Percentiles rank a stretch among this genome's conserved stretches.
Conservation (phyloP, 2,113 vertebrate genomes). For the Austrofundulus limnaeus region DNA sequence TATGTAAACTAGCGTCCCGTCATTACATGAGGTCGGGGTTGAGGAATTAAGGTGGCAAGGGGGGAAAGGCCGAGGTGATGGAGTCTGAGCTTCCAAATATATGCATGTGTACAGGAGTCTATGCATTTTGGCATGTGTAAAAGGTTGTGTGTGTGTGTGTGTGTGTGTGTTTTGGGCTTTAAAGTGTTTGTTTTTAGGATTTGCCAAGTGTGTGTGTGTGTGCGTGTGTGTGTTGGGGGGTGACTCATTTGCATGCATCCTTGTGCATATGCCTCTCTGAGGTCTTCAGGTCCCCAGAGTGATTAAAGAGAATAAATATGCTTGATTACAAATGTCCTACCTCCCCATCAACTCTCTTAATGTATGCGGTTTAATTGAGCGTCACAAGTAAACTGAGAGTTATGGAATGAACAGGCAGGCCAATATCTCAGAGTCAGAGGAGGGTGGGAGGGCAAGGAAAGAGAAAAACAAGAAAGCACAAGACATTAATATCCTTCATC, state of each 20-base stretch:
- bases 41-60: slow-evolving; percentile 54
- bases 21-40: slow-evolving; percentile 72
- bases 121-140: slow-evolving; percentile 7
- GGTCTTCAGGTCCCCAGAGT: slow-evolving; percentile 76
- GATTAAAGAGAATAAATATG: slow-evolving; percentile 82
- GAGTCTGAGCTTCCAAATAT: slow-evolving; percentile 65
- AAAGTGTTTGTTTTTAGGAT: slow-evolving; percentile 41
- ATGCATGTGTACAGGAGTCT: slow-evolving; percentile 27
- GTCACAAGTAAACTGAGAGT: slow-evolving; percentile 76
- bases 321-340: slow-evolving; percentile 81
- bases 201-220: neutral
- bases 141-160: slow-evolving; percentile 17
- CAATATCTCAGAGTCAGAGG: slow-evolving; percentile 68
- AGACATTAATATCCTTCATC: slow-evolving; percentile 38
- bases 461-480: neutral
- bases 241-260: slow-evolving; percentile 51
- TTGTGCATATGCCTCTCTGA: slow-evolving; percentile 51
- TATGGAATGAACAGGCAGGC: slow-evolving; percentile 74
- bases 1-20: slow-evolving; percentile 77
- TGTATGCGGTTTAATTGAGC: slow-evolving; percentile 84
- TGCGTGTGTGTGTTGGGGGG: slow-evolving; percentile 31
- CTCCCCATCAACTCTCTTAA: slow-evolving; percentile 76
- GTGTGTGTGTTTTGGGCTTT: slow-evolving; percentile 4
- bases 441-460: slow-evolving; percentile 7
- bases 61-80: slow-evolving; percentile 38